Evolutionary conservation across 2,797 vertebrate genomes (phyloP).

Genomic region (Buphagus erythrorhynchus): DNA sequence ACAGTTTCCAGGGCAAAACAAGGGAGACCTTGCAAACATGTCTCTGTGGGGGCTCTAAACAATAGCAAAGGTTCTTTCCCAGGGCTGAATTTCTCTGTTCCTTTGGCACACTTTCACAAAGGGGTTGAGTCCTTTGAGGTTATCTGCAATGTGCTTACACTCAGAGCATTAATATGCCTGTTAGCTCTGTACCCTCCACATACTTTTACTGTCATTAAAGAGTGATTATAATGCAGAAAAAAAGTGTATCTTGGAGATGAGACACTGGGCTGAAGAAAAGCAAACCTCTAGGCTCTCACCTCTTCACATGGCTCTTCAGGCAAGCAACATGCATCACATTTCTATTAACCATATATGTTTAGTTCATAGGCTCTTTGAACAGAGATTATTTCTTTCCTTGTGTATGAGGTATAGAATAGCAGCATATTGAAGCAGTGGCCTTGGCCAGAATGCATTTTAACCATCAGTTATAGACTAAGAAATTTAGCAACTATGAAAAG

Average conservation of each 20-base stretch:
- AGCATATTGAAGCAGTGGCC: neutral
- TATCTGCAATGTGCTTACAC: neutral
- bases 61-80: slow-evolving; percentile 41
- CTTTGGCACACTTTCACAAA: slow-evolving; percentile 2
- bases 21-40: neutral
- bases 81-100: slow-evolving; percentile 12
- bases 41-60: neutral
- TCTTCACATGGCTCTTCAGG: neutral
- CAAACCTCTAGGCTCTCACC: neutral
- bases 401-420: neutral
- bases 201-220: neutral
- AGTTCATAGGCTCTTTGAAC: neutral
- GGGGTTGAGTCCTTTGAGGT: neutral
- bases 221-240: neutral
- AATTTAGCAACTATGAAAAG: neutral
- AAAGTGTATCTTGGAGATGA: neutral
- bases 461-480: neutral
- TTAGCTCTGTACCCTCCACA: neutral
- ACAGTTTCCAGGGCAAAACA: slow-evolving; percentile 29
- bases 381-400: neutral
- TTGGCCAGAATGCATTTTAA: neutral
- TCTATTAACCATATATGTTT: neutral
- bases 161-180: neutral
- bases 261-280: neutral
- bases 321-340: neutral